These are phyloP conservation scores for Takifugu rubripes DNA, from an alignment of 2,797 vertebrate genomes.

Conservation along the genomic window DNA sequence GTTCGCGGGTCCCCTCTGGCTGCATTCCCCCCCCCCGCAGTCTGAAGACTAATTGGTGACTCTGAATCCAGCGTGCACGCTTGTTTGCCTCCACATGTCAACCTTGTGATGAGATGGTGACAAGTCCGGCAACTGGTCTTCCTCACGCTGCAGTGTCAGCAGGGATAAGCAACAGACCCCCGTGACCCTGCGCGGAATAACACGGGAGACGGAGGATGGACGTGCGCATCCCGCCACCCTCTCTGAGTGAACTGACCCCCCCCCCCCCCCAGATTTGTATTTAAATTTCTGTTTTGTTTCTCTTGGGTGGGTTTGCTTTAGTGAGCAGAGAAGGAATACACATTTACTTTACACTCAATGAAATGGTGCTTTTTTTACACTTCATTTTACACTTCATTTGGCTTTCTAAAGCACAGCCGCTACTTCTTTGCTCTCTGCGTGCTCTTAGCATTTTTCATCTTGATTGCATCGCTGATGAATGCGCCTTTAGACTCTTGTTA, in stretches of 20 bases:
- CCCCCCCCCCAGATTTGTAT: too few species aligned
- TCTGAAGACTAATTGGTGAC: not conserved
- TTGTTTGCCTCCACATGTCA: not conserved
- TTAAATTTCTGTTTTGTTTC: not conserved
- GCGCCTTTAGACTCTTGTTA: conserved; percentile 4
- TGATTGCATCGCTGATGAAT: conserved; percentile 7
- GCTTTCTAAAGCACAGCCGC: not conserved
- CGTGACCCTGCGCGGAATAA: not conserved
- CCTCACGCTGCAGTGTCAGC: too few species aligned
- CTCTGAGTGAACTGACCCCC: not conserved
- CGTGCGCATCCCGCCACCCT: not conserved
- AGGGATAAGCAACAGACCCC: too few species aligned
- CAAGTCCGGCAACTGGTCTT: not conserved
- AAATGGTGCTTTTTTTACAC: not conserved
- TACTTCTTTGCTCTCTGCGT: not conserved
- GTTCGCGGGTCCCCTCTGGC: too few species aligned
- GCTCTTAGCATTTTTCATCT: conserved; percentile 18
- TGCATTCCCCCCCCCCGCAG: not conserved
- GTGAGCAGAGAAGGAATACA: not conserved
- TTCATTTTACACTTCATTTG: not conserved
- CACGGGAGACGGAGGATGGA: not conserved
- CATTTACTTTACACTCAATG: not conserved
- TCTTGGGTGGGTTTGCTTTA: not conserved
- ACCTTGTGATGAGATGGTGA: not conserved
- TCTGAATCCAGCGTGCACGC: not conserved